Percentiles rank a stretch among this genome's conserved stretches.
These are phyloP conservation scores for Pararge aegeria DNA, from an alignment of 1,140 invertebrate genomes.

Conservation along the genomic window DNA sequence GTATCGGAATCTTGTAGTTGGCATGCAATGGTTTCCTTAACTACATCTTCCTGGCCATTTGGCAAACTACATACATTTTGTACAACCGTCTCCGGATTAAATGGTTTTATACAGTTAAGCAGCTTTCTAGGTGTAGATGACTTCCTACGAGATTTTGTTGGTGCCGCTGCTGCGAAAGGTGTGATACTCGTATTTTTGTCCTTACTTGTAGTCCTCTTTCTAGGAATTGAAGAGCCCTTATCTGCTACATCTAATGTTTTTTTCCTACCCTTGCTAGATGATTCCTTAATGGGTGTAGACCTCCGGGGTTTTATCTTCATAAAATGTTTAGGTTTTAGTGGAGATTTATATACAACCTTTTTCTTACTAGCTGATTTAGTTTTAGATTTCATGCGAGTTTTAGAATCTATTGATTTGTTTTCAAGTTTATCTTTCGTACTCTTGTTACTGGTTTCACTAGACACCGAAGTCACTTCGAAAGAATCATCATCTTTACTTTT, in stretches of 20 bases:
- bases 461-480: conserved; percentile 24
- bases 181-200: conserved; percentile 35
- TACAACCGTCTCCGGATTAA: conserved; percentile 47
- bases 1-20: conserved; percentile 48
- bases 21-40: conserved; percentile 21
- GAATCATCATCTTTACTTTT: conserved; percentile 40
- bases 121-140: conserved; percentile 69
- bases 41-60: conserved; percentile 24
- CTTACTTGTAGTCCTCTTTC: conserved; percentile 44
- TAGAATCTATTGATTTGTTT: conserved; percentile 32
- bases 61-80: conserved; percentile 44
- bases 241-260: conserved; percentile 21
- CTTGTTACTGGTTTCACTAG: conserved; percentile 35
- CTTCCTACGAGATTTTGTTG: conserved; percentile 66
- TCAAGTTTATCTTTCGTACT: conserved; percentile 32
- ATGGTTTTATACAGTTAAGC: conserved; percentile 61
- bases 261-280: conserved; percentile 34
- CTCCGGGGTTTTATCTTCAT: conserved; percentile 64
- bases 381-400: conserved; percentile 25
- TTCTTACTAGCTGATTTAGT: conserved; percentile 39
- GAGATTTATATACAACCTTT: conserved; percentile 39
- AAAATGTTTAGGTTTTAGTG: conserved; percentile 52
- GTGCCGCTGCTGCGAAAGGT: conserved; percentile 29
- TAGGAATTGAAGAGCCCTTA: conserved; percentile 23
- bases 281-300: conserved; percentile 53